Evolutionary conservation across 2,113 vertebrate species (phyloP).

Genomic region (Australoheros scitulus): DNA sequence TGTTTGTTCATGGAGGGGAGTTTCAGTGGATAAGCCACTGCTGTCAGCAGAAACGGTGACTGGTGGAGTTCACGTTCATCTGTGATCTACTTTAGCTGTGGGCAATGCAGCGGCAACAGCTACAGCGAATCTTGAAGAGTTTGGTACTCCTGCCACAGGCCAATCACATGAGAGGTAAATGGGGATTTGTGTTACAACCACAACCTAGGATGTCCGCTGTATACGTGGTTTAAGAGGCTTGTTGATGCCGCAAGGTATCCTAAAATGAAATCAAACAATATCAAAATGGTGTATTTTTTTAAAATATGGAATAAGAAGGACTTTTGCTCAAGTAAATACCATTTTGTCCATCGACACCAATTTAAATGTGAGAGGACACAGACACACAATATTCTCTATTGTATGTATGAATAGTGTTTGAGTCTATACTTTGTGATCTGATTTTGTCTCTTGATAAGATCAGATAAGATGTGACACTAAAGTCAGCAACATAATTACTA

Average conservation of each 20-base stretch:
- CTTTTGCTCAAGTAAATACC: background rate
- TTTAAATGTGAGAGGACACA: slow-evolving; percentile 7
- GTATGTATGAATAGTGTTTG: background rate
- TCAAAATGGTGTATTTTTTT: slow-evolving; percentile 11
- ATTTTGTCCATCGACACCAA: background rate
- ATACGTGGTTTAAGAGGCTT: slow-evolving; percentile 28
- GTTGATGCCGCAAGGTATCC: slow-evolving; percentile 40
- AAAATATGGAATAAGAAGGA: slow-evolving; percentile 2
- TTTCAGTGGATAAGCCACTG: slow-evolving; percentile 67
- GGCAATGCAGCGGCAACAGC: slow-evolving; percentile 55
- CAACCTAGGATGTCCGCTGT: slow-evolving; percentile 19
- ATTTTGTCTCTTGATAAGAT: slow-evolving; percentile 19
- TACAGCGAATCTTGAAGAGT: slow-evolving; percentile 40
- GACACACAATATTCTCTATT: background rate
- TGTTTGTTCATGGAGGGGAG: slow-evolving; percentile 62
- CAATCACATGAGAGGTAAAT: slow-evolving; percentile 38
- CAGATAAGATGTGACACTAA: slow-evolving; percentile 21
- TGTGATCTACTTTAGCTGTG: slow-evolving; percentile 49
- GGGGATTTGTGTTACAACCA: slow-evolving; percentile 30
- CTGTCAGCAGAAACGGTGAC: slow-evolving; percentile 70
- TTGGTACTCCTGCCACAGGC: slow-evolving; percentile 40
- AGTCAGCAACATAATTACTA: slow-evolving; percentile 51
- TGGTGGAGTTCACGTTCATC: slow-evolving; percentile 53
- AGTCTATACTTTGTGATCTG: slow-evolving; percentile 12
- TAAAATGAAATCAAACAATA: slow-evolving; percentile 39